phyloP scores from a whole-genome alignment of 2,797 vertebrate species.

The Pampus argenteus region DNA sequence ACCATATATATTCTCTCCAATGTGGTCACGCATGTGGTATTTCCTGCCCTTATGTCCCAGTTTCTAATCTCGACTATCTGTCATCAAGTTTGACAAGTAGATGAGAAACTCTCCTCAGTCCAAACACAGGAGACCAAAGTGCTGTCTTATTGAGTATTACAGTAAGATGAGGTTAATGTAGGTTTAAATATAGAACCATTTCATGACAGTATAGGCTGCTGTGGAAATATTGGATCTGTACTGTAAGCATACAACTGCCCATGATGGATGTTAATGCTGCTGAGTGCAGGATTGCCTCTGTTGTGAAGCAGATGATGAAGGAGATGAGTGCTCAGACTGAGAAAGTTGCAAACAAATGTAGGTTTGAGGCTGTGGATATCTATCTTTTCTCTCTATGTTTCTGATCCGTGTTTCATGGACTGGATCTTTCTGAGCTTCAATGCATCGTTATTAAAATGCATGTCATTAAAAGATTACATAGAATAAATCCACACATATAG shows the following conservation, averaged over 20 bases:
- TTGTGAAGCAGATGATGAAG: conserved; percentile 22
- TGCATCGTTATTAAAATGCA: conserved; percentile 73
- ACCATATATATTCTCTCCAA: conserved; percentile 6
- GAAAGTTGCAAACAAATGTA: conserved; percentile 23
- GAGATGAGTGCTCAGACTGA: conserved; percentile 10
- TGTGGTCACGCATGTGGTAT: not conserved
- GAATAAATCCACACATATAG: conserved; percentile 70
- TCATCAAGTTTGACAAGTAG: conserved; percentile 48
- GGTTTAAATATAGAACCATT: conserved; percentile 53
- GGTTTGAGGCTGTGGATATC: conserved; percentile 32
- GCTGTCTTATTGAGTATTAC: conserved; percentile 30
- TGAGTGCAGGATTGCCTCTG: conserved; percentile 21
- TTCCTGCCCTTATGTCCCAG: conserved; percentile 4
- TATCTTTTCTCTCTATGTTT: conserved; percentile 22
- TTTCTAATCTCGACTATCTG: not conserved
- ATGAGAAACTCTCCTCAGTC: conserved; percentile 43
- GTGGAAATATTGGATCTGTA: conserved; percentile 7
- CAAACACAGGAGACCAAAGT: conserved; percentile 32
- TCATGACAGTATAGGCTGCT: not conserved
- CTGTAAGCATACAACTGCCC: conserved; percentile 1
- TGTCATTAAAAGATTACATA: conserved; percentile 84
- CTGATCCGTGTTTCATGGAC: conserved; percentile 55
- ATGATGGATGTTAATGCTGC: conserved; percentile 19
- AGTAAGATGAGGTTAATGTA: conserved; percentile 25
- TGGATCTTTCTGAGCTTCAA: conserved; percentile 70